phyloP scores from a whole-genome alignment of 2,797 vertebrate species.

The Cyclopterus lumpus region DNA sequence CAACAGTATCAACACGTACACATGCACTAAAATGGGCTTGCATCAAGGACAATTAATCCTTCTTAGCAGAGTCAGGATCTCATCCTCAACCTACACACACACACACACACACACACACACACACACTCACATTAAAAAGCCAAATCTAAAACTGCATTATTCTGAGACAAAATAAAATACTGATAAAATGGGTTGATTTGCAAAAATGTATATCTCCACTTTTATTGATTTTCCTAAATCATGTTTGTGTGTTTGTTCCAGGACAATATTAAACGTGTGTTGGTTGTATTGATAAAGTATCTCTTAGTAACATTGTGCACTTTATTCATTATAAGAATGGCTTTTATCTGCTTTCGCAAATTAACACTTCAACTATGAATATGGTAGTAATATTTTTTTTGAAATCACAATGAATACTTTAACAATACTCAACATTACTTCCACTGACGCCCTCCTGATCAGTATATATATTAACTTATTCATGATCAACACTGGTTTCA shows the following conservation, averaged over 20 bases:
- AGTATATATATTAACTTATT: constrained; percentile 16
- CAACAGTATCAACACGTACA: constrained; percentile 12
- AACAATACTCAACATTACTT: constrained; percentile 2
- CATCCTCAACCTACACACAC: too few relatives aligned
- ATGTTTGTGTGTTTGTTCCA: not conserved
- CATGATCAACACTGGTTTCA: constrained; percentile 17
- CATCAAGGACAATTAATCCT: constrained; percentile 2
- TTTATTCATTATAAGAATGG: not conserved
- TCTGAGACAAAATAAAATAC: not conserved
- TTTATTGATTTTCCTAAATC: not conserved
- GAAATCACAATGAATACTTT: not conserved
- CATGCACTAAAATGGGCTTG: not conserved
- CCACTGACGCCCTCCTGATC: constrained; percentile 14
- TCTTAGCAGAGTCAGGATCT: too few relatives aligned
- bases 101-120: too few relatives aligned
- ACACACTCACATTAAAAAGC: not conserved
- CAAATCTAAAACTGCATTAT: not conserved
- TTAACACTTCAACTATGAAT: not conserved
- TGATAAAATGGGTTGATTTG: not conserved
- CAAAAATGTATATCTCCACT: not conserved
- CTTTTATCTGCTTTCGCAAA: not conserved
- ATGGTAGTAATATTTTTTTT: not conserved
- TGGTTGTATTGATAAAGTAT: not conserved
- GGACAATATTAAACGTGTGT: not conserved
- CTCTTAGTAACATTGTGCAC: not conserved